Percentiles rank a stretch among this genome's conserved stretches.
phyloP scores from a whole-genome alignment of 2,113 vertebrate species.

The Rhineura floridana region DNA sequence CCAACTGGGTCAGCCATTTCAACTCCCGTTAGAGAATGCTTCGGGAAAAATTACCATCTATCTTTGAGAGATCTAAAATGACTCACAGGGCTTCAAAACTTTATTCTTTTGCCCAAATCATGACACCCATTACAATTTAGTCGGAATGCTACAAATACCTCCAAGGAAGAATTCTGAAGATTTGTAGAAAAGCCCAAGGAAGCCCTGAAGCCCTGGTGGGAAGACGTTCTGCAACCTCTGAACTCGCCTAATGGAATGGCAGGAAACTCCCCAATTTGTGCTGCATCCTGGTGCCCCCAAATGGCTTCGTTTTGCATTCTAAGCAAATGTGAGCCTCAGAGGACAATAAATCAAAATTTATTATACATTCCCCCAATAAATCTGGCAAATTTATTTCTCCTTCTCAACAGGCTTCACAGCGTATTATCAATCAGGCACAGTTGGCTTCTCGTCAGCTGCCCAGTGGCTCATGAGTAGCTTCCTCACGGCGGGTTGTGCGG shows the following conservation, averaged over 20 bases:
- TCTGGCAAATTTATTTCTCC: conserved; percentile 25
- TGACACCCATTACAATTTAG: neutral
- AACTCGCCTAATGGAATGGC: neutral
- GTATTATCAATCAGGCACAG: neutral
- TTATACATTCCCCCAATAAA: conserved; percentile 18
- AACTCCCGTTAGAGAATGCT: no score
- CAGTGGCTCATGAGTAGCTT: neutral
- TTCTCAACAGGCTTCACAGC: conserved; percentile 35
- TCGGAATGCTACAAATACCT: neutral
- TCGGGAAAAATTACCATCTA: no score
- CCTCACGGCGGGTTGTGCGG: accelerated
- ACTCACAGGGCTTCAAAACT: no score
- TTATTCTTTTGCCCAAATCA: no score
- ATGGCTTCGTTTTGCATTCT: neutral
- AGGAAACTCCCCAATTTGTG: no score
- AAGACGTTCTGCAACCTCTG: neutral
- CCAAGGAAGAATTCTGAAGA: neutral
- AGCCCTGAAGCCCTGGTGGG: neutral
- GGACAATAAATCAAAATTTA: conserved; percentile 51
- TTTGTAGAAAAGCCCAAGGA: neutral
- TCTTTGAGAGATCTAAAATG: no score
- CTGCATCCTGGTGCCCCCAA: conserved; percentile 6
- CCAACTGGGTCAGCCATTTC: no score
- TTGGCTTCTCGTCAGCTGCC: neutral
- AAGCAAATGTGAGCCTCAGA: conserved; percentile 9